These are phyloP conservation scores for Trissolcus japonicus DNA, from an alignment of 2,888 invertebrate species.

Conservation along the genomic window DNA sequence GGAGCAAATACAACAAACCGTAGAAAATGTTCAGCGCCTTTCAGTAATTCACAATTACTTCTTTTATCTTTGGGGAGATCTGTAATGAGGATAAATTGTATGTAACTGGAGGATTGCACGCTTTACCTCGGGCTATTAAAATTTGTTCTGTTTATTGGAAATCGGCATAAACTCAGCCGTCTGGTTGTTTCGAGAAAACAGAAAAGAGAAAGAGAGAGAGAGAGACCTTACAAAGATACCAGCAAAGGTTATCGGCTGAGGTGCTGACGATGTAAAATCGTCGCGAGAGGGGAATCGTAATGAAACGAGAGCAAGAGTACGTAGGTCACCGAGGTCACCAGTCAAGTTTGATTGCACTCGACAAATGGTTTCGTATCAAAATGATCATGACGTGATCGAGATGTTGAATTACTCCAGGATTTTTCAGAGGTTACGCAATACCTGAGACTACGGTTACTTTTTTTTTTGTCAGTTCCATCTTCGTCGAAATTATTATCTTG, in stretches of 20 bases:
- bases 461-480: neutral
- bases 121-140: slow-evolving; percentile 13
- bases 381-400: slow-evolving; percentile 1
- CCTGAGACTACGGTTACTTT: neutral
- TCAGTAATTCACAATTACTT: slow-evolving; percentile 33
- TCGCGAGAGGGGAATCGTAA: slow-evolving; percentile 37
- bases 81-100: slow-evolving; percentile 33
- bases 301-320: slow-evolving; percentile 56
- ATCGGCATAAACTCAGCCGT: slow-evolving; percentile 14
- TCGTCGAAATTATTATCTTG: neutral
- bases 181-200: neutral
- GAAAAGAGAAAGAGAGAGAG: slow-evolving; percentile 2
- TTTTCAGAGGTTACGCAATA: neutral
- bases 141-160: slow-evolving; percentile 17
- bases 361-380: slow-evolving; percentile 16
- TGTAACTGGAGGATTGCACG: neutral
- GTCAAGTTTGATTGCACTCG: slow-evolving; percentile 25
- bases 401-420: neutral
- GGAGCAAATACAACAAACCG: slow-evolving; percentile 27
- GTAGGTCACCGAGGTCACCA: slow-evolving; percentile 39
- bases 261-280: slow-evolving; percentile 48
- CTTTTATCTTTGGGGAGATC: slow-evolving; percentile 20
- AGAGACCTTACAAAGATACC: slow-evolving; percentile 17
- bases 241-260: slow-evolving; percentile 39
- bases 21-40: slow-evolving; percentile 25